A percentile compares a stretch with the other conserved stretches of the same genome.
Evolutionary conservation across 2,888 invertebrate genomes (phyloP).

Genomic region (Sycophila texana): DNA sequence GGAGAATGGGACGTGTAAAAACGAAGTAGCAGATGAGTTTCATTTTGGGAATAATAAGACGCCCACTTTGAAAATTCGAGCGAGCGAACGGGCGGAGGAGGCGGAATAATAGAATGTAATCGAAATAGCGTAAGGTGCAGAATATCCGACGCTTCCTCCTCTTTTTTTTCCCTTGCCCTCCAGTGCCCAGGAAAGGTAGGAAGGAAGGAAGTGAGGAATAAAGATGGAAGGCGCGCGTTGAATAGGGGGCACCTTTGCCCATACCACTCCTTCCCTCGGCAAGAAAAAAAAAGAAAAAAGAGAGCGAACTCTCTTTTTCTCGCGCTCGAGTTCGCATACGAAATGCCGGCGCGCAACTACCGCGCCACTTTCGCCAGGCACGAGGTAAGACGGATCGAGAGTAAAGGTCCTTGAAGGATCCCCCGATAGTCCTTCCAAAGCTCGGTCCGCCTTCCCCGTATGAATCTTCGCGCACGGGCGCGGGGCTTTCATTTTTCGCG

Average conservation of each 20-base stretch:
- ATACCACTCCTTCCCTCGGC: slow-evolving; percentile 57
- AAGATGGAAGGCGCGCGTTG: slow-evolving; percentile 68
- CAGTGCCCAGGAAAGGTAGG: background rate
- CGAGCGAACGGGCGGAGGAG: slow-evolving; percentile 51
- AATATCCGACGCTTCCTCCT: slow-evolving; percentile 60
- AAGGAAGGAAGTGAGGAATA: slow-evolving; percentile 64
- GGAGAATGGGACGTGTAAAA: slow-evolving; percentile 1
- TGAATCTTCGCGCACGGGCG: slow-evolving; percentile 26
- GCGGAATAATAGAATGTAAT: slow-evolving; percentile 70
- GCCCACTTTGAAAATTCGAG: slow-evolving; percentile 35
- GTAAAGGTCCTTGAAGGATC: slow-evolving; percentile 50
- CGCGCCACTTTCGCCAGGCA: slow-evolving; percentile 36
- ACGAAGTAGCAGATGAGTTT: slow-evolving; percentile 49
- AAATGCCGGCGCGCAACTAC: slow-evolving; percentile 58
- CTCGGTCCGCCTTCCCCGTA: slow-evolving; percentile 6
- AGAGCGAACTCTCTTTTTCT: slow-evolving; percentile 62
- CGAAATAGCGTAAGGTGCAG: slow-evolving; percentile 68
- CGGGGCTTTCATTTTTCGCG: slow-evolving; percentile 49
- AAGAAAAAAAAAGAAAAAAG: slow-evolving; percentile 60
- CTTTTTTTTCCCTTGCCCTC: slow-evolving; percentile 49
- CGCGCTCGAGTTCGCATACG: slow-evolving; percentile 62
- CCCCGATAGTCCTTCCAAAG: slow-evolving; percentile 31
- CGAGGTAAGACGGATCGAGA: slow-evolving; percentile 47
- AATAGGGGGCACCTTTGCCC: slow-evolving; percentile 62
- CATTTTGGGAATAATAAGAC: slow-evolving; percentile 28